These are phyloP conservation scores for Xerus rutilus DNA, from an alignment of 2,797 vertebrate species.

Conservation along the genomic window DNA sequence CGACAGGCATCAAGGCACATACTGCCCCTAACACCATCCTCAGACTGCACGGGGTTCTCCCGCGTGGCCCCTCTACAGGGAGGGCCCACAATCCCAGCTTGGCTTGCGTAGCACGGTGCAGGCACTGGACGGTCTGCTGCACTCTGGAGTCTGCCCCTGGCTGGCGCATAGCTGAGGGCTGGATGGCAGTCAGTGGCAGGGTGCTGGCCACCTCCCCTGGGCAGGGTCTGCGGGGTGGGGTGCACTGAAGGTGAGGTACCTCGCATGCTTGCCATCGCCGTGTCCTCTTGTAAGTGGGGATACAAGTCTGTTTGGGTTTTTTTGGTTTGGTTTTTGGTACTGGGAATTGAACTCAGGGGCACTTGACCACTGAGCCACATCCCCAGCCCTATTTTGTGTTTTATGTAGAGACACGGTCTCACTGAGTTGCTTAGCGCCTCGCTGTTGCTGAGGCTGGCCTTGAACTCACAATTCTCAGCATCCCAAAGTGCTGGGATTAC, in stretches of 20 bases:
- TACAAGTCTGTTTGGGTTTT: neutral
- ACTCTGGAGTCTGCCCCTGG: neutral
- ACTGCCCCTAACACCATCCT: neutral
- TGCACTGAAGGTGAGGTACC: neutral
- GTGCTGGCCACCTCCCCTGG: neutral
- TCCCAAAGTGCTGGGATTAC: no score
- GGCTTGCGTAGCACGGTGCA: neutral
- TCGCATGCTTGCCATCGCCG: neutral
- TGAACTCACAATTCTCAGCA: no score
- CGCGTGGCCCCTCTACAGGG: neutral
- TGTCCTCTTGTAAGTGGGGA: neutral
- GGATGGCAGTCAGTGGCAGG: neutral
- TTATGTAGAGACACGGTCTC: no score
- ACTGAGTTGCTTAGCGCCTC: no score
- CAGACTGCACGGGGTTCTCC: neutral
- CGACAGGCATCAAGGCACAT: neutral
- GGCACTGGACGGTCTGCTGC: neutral
- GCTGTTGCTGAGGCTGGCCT: no score
- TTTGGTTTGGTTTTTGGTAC: no score
- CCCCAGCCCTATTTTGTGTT: no score
- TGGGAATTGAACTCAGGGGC: no score
- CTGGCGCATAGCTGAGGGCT: no score
- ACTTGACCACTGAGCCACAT: no score
- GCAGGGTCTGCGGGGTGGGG: no score
- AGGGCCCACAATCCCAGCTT: neutral